phyloP scores from a whole-genome alignment of 2,797 vertebrate species.

The Distichodus sexfasciatus region DNA sequence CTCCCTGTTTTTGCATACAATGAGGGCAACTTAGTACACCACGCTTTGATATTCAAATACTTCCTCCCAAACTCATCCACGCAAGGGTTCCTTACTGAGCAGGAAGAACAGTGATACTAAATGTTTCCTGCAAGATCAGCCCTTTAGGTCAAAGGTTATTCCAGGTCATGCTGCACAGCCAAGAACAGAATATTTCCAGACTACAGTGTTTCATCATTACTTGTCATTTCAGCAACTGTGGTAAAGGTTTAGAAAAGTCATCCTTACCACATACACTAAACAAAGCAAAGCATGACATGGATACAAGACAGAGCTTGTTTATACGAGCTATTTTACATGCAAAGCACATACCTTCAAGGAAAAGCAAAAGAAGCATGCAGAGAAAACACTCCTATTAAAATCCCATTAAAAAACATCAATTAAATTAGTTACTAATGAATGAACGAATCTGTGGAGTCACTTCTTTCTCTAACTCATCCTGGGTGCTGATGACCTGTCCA shows the following conservation, averaged over 20 bases:
- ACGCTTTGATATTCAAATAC: not conserved
- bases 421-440: not conserved
- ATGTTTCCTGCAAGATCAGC: not conserved
- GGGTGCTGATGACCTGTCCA: constrained; percentile 2
- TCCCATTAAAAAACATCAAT: not conserved
- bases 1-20: constrained; percentile 18
- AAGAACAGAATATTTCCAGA: not conserved
- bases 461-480: not conserved
- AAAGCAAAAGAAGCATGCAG: not conserved
- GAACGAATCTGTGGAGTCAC: not conserved
- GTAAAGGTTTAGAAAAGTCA: too few relatives aligned
- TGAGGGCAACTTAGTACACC: not conserved
- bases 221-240: too few relatives aligned
- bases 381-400: not conserved
- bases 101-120: not conserved
- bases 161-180: not conserved
- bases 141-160: constrained; percentile 16
- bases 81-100: not conserved
- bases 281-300: too few relatives aligned
- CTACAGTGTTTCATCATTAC: not conserved
- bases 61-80: not conserved
- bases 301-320: too few relatives aligned
- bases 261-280: too few relatives aligned
- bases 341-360: not conserved
- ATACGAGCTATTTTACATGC: not conserved